phyloP scores from a whole-genome alignment of 1,140 invertebrate genomes.

The Steinernema khuongi region DNA sequence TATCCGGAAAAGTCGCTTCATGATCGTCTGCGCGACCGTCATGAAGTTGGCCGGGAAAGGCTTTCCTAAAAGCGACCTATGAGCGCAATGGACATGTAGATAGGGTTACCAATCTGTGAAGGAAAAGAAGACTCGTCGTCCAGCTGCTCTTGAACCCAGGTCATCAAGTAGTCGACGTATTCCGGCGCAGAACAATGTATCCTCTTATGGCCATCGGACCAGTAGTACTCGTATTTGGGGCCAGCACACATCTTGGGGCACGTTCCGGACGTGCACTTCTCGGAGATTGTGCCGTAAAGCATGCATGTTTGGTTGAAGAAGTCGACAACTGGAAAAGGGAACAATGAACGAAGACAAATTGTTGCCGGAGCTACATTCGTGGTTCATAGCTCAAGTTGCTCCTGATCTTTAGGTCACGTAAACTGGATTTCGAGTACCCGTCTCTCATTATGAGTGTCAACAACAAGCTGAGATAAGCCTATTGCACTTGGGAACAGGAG shows the following conservation, averaged over 20 bases:
- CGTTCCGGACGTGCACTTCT: slow-evolving; percentile 95
- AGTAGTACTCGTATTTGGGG: slow-evolving; percentile 98
- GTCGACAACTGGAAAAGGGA: slow-evolving; percentile 76
- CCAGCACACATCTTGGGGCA: slow-evolving; percentile 92
- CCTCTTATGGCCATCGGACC: slow-evolving; percentile 95
- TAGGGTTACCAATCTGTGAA: slow-evolving; percentile 82
- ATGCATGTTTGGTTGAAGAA: slow-evolving; percentile 99
- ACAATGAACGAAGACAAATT: slow-evolving; percentile 26
- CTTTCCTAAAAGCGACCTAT: slow-evolving; percentile 41
- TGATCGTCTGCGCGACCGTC: slow-evolving; percentile 90
- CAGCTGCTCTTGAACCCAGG: slow-evolving; percentile 97
- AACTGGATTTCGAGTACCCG: too few relatives aligned
- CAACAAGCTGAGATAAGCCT: too few relatives aligned
- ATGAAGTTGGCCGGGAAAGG: slow-evolving; percentile 67
- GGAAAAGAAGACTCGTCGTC: slow-evolving; percentile 98
- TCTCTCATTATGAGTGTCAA: too few relatives aligned
- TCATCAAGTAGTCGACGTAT: slow-evolving; percentile 99
- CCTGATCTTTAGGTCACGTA: too few relatives aligned
- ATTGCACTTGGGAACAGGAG: too few relatives aligned
- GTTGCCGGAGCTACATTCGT: too few relatives aligned
- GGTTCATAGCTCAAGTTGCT: too few relatives aligned
- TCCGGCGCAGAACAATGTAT: slow-evolving; percentile 98
- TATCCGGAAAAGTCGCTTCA: slow-evolving; percentile 88
- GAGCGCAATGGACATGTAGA: background rate
- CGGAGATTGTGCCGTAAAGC: slow-evolving; percentile 98